These are phyloP conservation scores for Vollenhovia emeryi DNA, from an alignment of 1,140 invertebrate genomes.

Conservation along the genomic window DNA sequence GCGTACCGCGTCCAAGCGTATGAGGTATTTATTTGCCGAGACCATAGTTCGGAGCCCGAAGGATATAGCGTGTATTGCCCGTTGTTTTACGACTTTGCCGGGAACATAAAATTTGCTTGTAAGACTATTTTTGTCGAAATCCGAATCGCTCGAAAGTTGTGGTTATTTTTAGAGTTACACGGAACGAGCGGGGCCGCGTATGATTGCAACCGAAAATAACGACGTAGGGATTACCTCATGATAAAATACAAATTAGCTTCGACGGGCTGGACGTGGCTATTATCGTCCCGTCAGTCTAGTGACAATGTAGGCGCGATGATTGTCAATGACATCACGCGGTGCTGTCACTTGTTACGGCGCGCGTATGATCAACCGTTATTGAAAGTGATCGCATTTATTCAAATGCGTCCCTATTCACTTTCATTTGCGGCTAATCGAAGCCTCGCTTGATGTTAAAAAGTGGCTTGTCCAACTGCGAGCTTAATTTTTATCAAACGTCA, in stretches of 20 bases:
- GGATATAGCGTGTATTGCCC: neutral
- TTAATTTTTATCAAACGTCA: neutral
- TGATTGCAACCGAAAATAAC: conserved; percentile 50
- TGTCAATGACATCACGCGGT: conserved; percentile 53
- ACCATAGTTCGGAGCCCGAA: neutral
- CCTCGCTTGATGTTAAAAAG: neutral
- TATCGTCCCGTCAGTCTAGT: conserved; percentile 35
- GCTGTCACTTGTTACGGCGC: conserved; percentile 37
- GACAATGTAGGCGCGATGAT: conserved; percentile 51
- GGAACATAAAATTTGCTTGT: conserved; percentile 47
- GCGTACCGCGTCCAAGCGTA: neutral
- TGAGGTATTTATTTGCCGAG: neutral
- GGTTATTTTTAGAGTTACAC: conserved; percentile 30
- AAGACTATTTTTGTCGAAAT: conserved; percentile 54
- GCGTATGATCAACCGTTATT: conserved; percentile 12
- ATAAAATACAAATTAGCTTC: conserved; percentile 47
- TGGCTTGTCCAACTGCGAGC: neutral
- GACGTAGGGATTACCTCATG: conserved; percentile 44
- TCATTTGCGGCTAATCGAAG: neutral
- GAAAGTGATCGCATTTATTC: conserved; percentile 33
- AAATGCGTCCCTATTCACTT: conserved; percentile 21
- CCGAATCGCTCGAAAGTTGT: conserved; percentile 31
- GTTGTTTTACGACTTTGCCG: conserved; percentile 34
- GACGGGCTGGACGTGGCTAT: conserved; percentile 34
- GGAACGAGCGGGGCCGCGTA: neutral